Conservation (phyloP, 2,113 vertebrate genomes). For the Nothocercus julius region DNA sequence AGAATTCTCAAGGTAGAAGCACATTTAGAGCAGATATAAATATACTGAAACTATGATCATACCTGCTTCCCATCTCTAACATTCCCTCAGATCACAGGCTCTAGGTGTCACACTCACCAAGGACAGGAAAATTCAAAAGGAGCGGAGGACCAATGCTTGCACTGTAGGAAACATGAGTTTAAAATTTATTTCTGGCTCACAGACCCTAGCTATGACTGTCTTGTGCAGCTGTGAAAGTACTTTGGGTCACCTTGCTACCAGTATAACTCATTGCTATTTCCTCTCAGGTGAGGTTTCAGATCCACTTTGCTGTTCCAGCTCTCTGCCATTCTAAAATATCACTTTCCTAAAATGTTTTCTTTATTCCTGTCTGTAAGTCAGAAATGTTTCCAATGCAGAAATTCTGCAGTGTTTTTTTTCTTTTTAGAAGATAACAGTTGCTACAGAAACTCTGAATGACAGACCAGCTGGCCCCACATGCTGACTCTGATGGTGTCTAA, state of each 20-base stretch:
- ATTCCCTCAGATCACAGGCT: conserved; percentile 9
- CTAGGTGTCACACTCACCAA: not conserved
- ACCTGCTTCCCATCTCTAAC: conserved; percentile 21
- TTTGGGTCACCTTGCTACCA: conserved; percentile 49
- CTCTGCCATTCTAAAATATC: not conserved
- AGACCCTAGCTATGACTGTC: conserved; percentile 16
- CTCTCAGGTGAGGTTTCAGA: not conserved
- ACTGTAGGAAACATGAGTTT: conserved; percentile 3
- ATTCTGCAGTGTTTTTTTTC: not conserved
- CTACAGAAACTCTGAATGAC: not conserved
- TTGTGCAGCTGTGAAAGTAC: conserved; percentile 8
- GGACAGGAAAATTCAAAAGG: conserved; percentile 2
- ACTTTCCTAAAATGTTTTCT: not conserved
- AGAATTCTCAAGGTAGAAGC: conserved; percentile 51
- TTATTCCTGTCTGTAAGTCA: not conserved
- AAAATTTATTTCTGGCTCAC: conserved; percentile 42
- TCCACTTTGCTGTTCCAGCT: not conserved
- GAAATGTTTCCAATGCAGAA: not conserved
- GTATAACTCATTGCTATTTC: conserved; percentile 41
- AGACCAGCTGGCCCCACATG: not conserved
- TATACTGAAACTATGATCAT: conserved; percentile 37
- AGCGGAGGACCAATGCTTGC: not conserved
- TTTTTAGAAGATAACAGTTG: not conserved
- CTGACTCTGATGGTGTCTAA: not conserved
- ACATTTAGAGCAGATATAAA: conserved; percentile 32